Percentiles rank a stretch among this genome's conserved stretches.
phyloP scores from a whole-genome alignment of 2,113 vertebrate genomes.

The Montifringilla adamsi region DNA sequence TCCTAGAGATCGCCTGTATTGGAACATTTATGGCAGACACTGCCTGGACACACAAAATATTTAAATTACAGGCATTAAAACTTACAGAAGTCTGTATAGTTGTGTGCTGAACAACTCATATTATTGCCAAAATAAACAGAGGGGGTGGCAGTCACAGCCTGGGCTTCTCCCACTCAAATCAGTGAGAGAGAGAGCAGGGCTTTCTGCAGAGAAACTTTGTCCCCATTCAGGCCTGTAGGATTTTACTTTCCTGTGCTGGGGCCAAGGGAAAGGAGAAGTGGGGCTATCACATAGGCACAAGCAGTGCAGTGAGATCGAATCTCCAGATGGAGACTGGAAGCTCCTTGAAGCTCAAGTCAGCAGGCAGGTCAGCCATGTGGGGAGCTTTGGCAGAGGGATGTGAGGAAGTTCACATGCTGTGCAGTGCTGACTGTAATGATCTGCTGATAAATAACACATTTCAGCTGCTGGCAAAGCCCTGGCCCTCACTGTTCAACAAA shows the following conservation, averaged over 20 bases:
- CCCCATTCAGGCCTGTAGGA: neutral
- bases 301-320: neutral
- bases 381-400: slow-evolving; percentile 13
- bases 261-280: neutral
- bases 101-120: neutral
- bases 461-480: neutral
- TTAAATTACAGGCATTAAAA: neutral
- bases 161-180: neutral
- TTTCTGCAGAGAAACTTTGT: neutral
- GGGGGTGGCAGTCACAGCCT: neutral
- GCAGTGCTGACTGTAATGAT: neutral
- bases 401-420: slow-evolving; percentile 43
- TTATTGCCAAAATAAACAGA: neutral
- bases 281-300: neutral
- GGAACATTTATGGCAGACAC: neutral
- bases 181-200: neutral
- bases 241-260: neutral
- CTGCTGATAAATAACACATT: slow-evolving; percentile 60
- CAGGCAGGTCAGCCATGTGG: slow-evolving; percentile 11
- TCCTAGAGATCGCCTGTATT: neutral
- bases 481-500: neutral
- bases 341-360: slow-evolving; percentile 1
- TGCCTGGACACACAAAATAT: neutral
- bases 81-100: neutral
- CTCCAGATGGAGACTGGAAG: slow-evolving; percentile 6